Evolutionary conservation across 2,797 vertebrate genomes (phyloP).

Genomic region (Catamblyrhynchus diadema): DNA sequence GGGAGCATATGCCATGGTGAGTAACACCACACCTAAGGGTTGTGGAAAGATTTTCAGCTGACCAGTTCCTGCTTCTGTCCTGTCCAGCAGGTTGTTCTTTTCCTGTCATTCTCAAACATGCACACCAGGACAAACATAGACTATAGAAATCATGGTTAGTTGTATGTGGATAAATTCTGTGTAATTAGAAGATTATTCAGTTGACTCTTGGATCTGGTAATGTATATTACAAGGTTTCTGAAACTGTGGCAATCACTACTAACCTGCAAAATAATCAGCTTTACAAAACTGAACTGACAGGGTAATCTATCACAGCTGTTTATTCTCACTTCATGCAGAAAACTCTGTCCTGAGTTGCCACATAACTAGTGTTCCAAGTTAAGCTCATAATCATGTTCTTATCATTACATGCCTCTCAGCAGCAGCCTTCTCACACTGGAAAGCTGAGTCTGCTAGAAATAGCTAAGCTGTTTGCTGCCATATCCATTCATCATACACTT

Average conservation of each 20-base stretch:
- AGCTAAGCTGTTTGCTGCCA: not conserved
- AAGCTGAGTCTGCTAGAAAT: conserved; percentile 5
- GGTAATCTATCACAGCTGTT: not conserved
- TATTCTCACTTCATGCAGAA: not conserved
- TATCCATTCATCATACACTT: not conserved
- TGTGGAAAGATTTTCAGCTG: not conserved
- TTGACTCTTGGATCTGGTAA: not conserved
- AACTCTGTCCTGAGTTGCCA: conserved; percentile 3
- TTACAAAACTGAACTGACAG: not conserved
- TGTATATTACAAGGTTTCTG: not conserved
- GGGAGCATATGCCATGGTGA: not conserved
- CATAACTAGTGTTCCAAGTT: not conserved
- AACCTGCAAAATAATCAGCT: not conserved
- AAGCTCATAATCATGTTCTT: conserved; percentile 37
- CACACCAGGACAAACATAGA: not conserved
- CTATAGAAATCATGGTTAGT: not conserved
- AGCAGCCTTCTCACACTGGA: not conserved
- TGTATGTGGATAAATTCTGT: not conserved
- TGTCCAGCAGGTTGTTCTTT: not conserved
- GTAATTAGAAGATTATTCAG: not conserved
- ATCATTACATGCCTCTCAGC: not conserved
- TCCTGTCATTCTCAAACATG: not conserved
- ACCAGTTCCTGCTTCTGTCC: not conserved
- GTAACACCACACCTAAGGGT: not conserved
- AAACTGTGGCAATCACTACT: not conserved